Base-by-base conservation (phyloP, 2,797 vertebrate genomes). In the Leuciscus waleckii region DNA sequence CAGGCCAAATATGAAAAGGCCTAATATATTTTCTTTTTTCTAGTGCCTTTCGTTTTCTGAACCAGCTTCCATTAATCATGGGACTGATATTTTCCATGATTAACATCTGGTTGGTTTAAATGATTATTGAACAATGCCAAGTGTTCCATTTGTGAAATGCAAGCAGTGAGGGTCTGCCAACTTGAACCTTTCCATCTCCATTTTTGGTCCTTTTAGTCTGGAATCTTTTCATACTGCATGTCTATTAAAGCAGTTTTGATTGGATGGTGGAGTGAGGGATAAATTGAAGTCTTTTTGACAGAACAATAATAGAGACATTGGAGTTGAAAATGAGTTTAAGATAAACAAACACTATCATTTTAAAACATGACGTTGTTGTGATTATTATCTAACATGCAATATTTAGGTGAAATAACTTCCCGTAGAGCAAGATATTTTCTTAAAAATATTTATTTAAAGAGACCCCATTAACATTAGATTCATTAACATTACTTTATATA, bases 121-220 rank as follows among this genome's bases (percentile, higher is more conserved):
- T 56, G 11, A 46, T 78, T 68, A 67, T 67, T 26, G 5, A 78
- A 78, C 49, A 78, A 58, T 69, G 65, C 37, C n/a, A 58, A 65
- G 21, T 39, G 19, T 74, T 74, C 19, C 29, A 65, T 49, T 46
- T 75, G 41, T 83, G 21, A 76, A 29, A 67, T 39, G 32, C 81
- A 83, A 83, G 71, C 63, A 43, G 46, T 32, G 5, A 26, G 6
- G 43, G 21, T 54, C 23, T 29, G 58, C 71, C 81, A 73, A 19
- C 37, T 69, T 74, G n/a, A 74, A 49, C 19, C 10, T 39, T 69
- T 69, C 11, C 13, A 58, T 58, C 13, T 58, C 74, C 63, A 56
- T 78, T 41, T 84, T 77, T 84, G 74, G 74, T 69, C 63, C 35
- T 77, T 84, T 69, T 77, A 41, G 56, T 23, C 32, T 77, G 41